A percentile compares a stretch with the other conserved stretches of the same genome.
Conservation (phyloP, 2,888 invertebrate genomes). For the Drosophila testacea region DNA sequence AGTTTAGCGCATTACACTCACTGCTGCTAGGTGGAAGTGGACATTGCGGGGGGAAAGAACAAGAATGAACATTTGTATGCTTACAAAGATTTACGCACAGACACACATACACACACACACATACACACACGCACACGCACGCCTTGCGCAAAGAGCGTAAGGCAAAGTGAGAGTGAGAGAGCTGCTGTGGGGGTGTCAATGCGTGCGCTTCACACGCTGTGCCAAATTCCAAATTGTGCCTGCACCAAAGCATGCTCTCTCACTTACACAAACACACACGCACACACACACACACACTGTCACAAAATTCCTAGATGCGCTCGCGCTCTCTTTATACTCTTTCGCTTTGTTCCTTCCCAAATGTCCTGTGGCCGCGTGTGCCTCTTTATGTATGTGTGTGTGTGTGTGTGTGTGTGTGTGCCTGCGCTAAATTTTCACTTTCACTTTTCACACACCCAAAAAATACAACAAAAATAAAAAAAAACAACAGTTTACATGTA, state of each 20-base stretch:
- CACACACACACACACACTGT: slow-evolving; percentile 23
- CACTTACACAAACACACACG: slow-evolving; percentile 1
- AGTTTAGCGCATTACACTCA: slow-evolving; percentile 64
- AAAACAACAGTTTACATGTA: slow-evolving; percentile 25
- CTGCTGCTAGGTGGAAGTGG: slow-evolving; percentile 37
- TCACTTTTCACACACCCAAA: slow-evolving; percentile 80
- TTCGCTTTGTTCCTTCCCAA: slow-evolving; percentile 31
- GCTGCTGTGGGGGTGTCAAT: slow-evolving; percentile 63
- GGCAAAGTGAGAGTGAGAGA: slow-evolving; percentile 11
- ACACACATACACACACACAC: slow-evolving; percentile 8
- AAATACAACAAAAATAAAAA: slow-evolving; percentile 60
- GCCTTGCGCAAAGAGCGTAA: slow-evolving; percentile 12
- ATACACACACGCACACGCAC: slow-evolving; percentile 13
- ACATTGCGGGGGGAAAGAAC: slow-evolving; percentile 1
- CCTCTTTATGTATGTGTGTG: slow-evolving; percentile 13
- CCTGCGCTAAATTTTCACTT: slow-evolving; percentile 83
- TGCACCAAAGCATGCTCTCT: slow-evolving; percentile 37
- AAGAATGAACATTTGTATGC: slow-evolving; percentile 18
- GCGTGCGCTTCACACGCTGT: slow-evolving; percentile 67
- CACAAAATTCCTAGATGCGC: slow-evolving; percentile 27
- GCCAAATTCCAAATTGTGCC: slow-evolving; percentile 60
- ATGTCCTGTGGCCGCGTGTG: slow-evolving; percentile 42
- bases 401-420: slow-evolving; percentile 29
- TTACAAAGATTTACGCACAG: slow-evolving; percentile 32
- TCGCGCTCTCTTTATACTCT: slow-evolving; percentile 47